These are phyloP conservation scores for Aelia acuminata DNA, from an alignment of 2,888 invertebrate species.

Conservation along the genomic window DNA sequence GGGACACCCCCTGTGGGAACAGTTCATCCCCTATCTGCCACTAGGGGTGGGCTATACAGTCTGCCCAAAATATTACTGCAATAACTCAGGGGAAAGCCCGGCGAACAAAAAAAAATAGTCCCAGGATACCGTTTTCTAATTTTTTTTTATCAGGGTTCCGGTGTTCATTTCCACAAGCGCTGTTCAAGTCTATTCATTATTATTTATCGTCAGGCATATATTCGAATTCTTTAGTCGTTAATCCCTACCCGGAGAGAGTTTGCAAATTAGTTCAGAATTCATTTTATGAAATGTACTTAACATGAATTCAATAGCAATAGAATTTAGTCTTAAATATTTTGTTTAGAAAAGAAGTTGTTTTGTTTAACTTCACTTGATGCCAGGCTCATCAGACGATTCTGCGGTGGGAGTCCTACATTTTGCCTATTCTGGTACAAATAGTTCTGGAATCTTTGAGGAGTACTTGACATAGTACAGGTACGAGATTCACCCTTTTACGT, in stretches of 20 bases:
- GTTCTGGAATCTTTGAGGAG: no score
- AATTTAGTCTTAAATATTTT: no score
- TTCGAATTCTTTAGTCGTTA: neutral
- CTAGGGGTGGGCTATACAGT: neutral
- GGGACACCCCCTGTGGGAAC: slow-evolving; percentile 7
- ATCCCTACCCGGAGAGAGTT: neutral
- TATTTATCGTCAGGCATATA: neutral
- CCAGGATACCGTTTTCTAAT: slow-evolving; percentile 37
- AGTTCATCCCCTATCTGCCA: slow-evolving; percentile 18
- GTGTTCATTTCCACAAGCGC: slow-evolving; percentile 16
- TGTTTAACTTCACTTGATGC: no score
- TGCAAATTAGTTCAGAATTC: no score
- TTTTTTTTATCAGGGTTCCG: slow-evolving; percentile 17
- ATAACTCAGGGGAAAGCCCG: neutral
- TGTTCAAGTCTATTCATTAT: slow-evolving; percentile 25
- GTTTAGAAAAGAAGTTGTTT: no score
- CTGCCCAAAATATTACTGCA: neutral
- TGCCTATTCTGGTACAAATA: no score
- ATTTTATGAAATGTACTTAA: no score
- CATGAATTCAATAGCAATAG: no score
- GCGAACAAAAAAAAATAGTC: slow-evolving; percentile 4
- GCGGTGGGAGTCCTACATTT: no score
- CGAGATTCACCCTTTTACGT: no score
- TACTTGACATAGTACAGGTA: no score
- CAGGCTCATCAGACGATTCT: no score